These are phyloP conservation scores for Gymnogyps californianus DNA, from an alignment of 2,113 vertebrate species.

Conservation along the genomic window DNA sequence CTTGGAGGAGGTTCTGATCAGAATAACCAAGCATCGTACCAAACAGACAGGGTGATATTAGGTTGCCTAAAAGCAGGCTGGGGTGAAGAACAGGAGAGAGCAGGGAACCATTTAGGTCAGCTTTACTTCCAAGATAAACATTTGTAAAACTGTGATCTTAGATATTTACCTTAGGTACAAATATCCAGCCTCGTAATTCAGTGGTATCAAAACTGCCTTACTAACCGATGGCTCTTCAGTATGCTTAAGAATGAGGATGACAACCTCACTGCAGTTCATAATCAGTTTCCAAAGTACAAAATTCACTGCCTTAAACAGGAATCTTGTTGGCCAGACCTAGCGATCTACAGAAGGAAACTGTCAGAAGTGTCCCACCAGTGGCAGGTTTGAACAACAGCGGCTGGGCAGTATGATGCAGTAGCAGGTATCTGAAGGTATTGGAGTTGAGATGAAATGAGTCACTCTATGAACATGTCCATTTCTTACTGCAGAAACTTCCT, in stretches of 20 bases:
- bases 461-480: neutral
- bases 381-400: neutral
- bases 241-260: neutral
- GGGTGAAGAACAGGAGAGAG: neutral
- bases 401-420: neutral
- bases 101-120: neutral
- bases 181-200: neutral
- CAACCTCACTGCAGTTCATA: neutral
- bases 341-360: neutral
- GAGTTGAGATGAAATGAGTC: neutral
- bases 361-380: neutral
- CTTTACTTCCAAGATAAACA: neutral
- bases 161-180: neutral
- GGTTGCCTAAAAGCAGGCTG: neutral
- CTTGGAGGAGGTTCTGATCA: neutral
- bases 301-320: neutral
- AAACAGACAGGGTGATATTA: neutral
- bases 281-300: neutral
- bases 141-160: neutral
- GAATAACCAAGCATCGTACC: neutral
- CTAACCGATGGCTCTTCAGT: neutral
- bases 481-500: neutral
- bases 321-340: neutral
- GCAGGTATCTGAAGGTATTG: neutral
- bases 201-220: neutral